phyloP scores from a whole-genome alignment of 1,140 invertebrate species.

The Notospermus geniculatus region DNA sequence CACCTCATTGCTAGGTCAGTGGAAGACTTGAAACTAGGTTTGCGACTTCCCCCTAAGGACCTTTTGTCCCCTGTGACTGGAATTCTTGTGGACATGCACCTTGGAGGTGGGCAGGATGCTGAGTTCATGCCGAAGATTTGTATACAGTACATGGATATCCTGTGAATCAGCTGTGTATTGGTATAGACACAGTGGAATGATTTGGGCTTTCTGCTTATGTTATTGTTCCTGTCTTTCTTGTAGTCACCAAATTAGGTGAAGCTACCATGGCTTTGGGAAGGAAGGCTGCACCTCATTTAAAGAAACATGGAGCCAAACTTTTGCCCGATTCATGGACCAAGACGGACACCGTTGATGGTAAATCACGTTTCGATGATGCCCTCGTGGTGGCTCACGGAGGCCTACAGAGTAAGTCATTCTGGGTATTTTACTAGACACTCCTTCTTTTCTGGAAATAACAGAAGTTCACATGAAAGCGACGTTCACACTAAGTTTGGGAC shows the following conservation, averaged over 20 bases:
- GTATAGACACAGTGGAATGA: background rate
- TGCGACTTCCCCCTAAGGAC: too few relatives aligned
- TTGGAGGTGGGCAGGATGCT: too few relatives aligned
- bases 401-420: slow-evolving; percentile 57
- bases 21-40: too few relatives aligned
- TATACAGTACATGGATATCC: too few relatives aligned
- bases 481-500: too few relatives aligned
- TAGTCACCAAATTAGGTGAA: slow-evolving; percentile 65
- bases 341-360: slow-evolving; percentile 58
- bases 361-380: slow-evolving; percentile 63
- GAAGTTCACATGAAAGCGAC: too few relatives aligned
- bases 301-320: slow-evolving; percentile 63
- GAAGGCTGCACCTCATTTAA: slow-evolving; percentile 67
- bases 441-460: background rate
- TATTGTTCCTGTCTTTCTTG: slow-evolving; percentile 14
- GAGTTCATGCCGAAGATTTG: too few relatives aligned
- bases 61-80: too few relatives aligned
- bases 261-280: slow-evolving; percentile 65
- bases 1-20: slow-evolving; percentile 43
- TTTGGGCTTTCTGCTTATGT: background rate
- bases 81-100: too few relatives aligned
- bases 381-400: slow-evolving; percentile 68
- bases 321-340: slow-evolving; percentile 60
- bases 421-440: background rate
- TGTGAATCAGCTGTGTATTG: too few relatives aligned